Base-by-base conservation (phyloP, 2,113 vertebrate species). In the Collichthys lucidus region DNA sequence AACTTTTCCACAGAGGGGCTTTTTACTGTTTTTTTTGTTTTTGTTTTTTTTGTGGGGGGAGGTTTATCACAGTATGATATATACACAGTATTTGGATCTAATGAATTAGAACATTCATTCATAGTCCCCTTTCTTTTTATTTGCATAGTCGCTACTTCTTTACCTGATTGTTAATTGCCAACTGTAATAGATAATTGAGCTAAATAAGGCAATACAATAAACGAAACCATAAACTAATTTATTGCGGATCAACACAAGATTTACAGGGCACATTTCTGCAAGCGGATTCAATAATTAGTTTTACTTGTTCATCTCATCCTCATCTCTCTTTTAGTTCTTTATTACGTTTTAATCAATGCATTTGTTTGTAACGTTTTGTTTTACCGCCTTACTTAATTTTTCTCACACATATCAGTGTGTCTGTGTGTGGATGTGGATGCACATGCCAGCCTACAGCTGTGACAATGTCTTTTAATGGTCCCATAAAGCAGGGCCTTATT, bases 401-500 rank as follows among this genome's bases (percentile, higher is more conserved):
- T 31, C 31, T 44, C 7, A 49, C 22, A 31, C 19, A n/a, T 24
- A 50, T 63, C 1, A 0, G 19, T 19, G 3, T 15, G 3, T 14
- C 3, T 12, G 4, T 12, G 46, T 50, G 46, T 40, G 44, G 1
- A 7, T 40, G 35, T 8, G 7, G 35, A 4, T 26, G 69, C 22
- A 47, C 47, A 49, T 67, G 42, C 62, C 75, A 56, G 80, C 57
- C 47, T 79, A 66, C 79, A 86, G 81, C 77, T 88, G 80, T 17
- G 24, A 81, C 64, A 90, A 73, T 85, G 84, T 69, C 80, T 77
- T 90, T 81, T 89, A 87, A 91, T 87, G 76, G 84, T 69, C 77
- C 79, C 64, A 86, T 93, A 94, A 92, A 94, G 73, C 76, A 87
- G 75, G 75, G 80, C 88, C 87, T 88, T 79, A 91, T 92, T 91